Evolutionary conservation across 2,113 vertebrate species (phyloP), one percentile per base, ranked within the genome.

Genomic region (Archilochus colubris): DNA sequence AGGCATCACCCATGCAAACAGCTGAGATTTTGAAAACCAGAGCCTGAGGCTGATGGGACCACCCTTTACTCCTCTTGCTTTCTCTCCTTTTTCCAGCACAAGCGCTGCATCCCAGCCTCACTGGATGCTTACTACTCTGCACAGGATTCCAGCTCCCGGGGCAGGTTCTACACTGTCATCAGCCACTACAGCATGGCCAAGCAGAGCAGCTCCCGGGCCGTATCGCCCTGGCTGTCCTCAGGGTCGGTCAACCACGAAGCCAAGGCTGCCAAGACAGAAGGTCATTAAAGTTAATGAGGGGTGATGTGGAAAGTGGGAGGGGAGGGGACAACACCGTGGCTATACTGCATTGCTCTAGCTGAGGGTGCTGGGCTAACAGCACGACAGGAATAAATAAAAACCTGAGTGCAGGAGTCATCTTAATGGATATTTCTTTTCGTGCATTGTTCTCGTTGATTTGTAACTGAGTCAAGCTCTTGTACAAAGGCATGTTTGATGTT

Each of bases 141-240:
- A 64, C 99, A 99, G 98, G 99, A 99, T 75, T 98, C 98, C 97
- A 99, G 98, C 98, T 99, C 99, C 21, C 98, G 99, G 94, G 99
- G 99, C 94, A 98, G 99, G 91, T 99, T 99, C 98, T 99, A 99
- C 98, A 99, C 99, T 0, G 98, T 99, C 97, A 99, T 99, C 98
- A 99, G 99, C 98, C 99, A 99, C 97, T 99, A 99, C 98, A 99
- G 99, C 96, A 98, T 99, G 99, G 99, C 99, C 97, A 99, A 99
- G 98, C 99, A 99, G 98, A 99, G 98, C 98, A 99, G 98, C 82
- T 99, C 99, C 33, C 98, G 99, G 91, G 99, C 99, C 3, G 98
- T 99, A 67, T 99, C 99, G 6, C 99, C 99, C 31, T 99, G 99
- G 99, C 98, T 99, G 93, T 99, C 99, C 8, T 98, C 98, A 18